Evolutionary conservation across 2,113 vertebrate species (phyloP).

Genomic region (Phrynocephalus versicolor): DNA sequence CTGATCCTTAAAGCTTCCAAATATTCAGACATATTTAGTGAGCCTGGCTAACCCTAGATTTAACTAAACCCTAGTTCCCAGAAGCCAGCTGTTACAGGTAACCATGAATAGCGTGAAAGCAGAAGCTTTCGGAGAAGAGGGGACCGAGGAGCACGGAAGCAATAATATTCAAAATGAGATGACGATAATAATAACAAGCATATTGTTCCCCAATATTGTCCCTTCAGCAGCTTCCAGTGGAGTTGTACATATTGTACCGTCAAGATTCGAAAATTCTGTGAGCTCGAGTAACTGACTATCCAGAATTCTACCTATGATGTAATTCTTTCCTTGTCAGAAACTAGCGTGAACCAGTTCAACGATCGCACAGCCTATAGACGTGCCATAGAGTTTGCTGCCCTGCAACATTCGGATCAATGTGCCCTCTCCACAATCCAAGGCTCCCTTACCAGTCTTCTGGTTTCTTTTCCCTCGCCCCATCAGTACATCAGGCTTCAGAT

Average conservation of each 20-base stretch:
- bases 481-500: constrained; percentile 74
- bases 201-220: no score
- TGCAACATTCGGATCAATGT: not conserved
- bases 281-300: no score
- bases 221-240: no score
- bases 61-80: not conserved
- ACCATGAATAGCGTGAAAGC: not conserved
- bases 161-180: not conserved
- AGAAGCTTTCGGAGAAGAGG: not conserved
- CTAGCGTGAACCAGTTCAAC: not conserved
- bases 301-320: no score
- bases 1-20: not conserved
- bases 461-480: constrained; percentile 74
- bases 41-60: not conserved
- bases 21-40: not conserved
- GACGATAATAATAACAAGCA: not conserved
- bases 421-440: not conserved
- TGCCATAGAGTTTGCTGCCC: not conserved
- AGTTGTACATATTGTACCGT: no score
- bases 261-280: no score
- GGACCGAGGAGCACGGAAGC: no score
- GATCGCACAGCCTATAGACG: not conserved
- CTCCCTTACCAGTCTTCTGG: constrained; percentile 61
- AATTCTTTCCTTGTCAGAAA: not conserved
- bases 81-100: not conserved